These are phyloP conservation scores for Barnardius zonarius DNA, from an alignment of 2,113 vertebrate genomes.

Conservation along the genomic window DNA sequence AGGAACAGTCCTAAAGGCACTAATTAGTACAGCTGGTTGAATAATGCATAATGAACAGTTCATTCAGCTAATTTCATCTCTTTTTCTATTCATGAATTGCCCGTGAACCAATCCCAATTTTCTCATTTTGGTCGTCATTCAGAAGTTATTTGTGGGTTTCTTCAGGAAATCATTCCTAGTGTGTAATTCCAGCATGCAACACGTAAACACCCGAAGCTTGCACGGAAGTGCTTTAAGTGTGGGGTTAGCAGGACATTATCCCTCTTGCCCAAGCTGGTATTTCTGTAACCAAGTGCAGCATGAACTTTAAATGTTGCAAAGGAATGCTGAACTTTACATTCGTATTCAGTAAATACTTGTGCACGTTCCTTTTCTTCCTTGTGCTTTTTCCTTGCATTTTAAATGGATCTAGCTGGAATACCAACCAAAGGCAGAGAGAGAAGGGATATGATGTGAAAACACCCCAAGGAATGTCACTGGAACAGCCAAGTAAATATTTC, in stretches of 20 bases:
- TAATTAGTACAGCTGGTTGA: constrained; percentile 67
- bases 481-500: constrained; percentile 14
- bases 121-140: constrained; percentile 22
- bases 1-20: constrained; percentile 63
- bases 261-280: not conserved
- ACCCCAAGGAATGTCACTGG: constrained; percentile 4
- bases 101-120: not conserved
- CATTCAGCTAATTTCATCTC: constrained; percentile 65
- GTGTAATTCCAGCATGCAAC: not conserved
- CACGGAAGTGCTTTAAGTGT: accelerated
- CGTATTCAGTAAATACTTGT: not conserved
- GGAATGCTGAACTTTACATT: not conserved
- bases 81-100: constrained; percentile 48
- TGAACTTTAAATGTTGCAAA: not conserved
- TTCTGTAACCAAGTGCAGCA: not conserved
- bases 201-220: not conserved
- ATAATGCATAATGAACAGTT: constrained; percentile 63
- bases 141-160: constrained; percentile 54
- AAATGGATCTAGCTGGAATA: not conserved
- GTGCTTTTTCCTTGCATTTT: not conserved
- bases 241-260: not conserved
- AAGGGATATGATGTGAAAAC: not conserved
- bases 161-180: constrained; percentile 19
- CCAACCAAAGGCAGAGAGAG: not conserved
- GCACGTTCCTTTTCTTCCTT: not conserved